These are phyloP conservation scores for Linnaemya vulpina DNA, from an alignment of 2,888 invertebrate species.

Conservation along the genomic window DNA sequence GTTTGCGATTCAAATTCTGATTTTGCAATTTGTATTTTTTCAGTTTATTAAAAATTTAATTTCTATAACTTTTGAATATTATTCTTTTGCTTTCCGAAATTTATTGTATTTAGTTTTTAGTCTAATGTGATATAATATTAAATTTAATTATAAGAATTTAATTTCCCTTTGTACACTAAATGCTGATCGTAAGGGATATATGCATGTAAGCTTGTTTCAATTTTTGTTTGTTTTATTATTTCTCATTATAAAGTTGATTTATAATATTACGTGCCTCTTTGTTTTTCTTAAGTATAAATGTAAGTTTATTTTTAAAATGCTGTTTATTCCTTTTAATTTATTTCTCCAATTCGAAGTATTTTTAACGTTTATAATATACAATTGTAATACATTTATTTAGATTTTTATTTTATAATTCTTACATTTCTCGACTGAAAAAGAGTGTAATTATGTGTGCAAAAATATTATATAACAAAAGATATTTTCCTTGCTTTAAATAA, in stretches of 20 bases:
- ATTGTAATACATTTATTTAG: constrained; percentile 56
- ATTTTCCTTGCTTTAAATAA: constrained; percentile 22
- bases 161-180: background rate
- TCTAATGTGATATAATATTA: constrained; percentile 47
- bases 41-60: constrained; percentile 52
- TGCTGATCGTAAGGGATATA: background rate
- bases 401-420: constrained; percentile 39
- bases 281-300: constrained; percentile 20
- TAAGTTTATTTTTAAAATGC: constrained; percentile 44
- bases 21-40: background rate
- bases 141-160: constrained; percentile 29
- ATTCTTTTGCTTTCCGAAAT: constrained; percentile 43
- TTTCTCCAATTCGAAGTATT: constrained; percentile 34
- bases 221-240: background rate
- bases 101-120: constrained; percentile 33
- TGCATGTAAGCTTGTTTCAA: background rate
- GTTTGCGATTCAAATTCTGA: background rate
- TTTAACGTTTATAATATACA: constrained; percentile 63
- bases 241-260: constrained; percentile 25
- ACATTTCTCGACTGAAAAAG: constrained; percentile 21
- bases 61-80: constrained; percentile 37
- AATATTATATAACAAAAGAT: background rate
- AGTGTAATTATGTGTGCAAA: constrained; percentile 26
- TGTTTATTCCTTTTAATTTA: constrained; percentile 26
- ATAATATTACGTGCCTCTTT: constrained; percentile 33